Evolutionary conservation across 2,888 invertebrate species (phyloP).

Genomic region (Globia sparganii): DNA sequence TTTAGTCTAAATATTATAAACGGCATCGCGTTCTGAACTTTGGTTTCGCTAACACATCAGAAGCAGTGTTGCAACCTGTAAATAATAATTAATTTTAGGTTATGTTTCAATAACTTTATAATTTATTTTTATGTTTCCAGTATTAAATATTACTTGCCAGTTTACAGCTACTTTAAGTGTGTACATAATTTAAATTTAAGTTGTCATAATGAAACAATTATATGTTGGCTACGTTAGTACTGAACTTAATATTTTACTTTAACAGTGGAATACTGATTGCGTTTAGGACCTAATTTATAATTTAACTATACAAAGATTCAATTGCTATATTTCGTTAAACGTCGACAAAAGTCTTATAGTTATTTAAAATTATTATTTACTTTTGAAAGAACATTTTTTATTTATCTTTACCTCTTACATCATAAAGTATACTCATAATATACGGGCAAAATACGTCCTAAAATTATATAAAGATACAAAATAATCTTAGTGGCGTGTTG

Average conservation of each 20-base stretch:
- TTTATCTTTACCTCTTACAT: constrained; percentile 59
- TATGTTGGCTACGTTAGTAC: constrained; percentile 68
- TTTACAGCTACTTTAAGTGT: constrained; percentile 78
- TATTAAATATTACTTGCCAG: constrained; percentile 89
- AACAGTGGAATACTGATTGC: constrained; percentile 64
- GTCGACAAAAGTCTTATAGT: constrained; percentile 77
- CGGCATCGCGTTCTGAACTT: constrained; percentile 54
- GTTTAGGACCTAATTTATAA: constrained; percentile 64
- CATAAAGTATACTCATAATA: constrained; percentile 68
- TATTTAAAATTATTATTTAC: constrained; percentile 75
- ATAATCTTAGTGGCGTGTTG: constrained; percentile 67
- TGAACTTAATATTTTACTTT: constrained; percentile 65
- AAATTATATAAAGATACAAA: constrained; percentile 63
- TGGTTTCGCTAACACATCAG: constrained; percentile 52
- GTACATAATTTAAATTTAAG: constrained; percentile 80
- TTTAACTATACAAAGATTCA: constrained; percentile 61
- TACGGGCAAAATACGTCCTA: constrained; percentile 77
- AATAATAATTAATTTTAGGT: constrained; percentile 67
- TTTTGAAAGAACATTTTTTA: constrained; percentile 65
- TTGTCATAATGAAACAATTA: constrained; percentile 75
- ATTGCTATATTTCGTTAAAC: constrained; percentile 68
- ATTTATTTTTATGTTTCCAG: constrained; percentile 85
- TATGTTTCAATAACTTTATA: constrained; percentile 77
- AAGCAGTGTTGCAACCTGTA: constrained; percentile 61
- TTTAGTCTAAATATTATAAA: constrained; percentile 64